Base-by-base conservation (phyloP, 1,140 invertebrate species). In the Solenopsis invicta region DNA sequence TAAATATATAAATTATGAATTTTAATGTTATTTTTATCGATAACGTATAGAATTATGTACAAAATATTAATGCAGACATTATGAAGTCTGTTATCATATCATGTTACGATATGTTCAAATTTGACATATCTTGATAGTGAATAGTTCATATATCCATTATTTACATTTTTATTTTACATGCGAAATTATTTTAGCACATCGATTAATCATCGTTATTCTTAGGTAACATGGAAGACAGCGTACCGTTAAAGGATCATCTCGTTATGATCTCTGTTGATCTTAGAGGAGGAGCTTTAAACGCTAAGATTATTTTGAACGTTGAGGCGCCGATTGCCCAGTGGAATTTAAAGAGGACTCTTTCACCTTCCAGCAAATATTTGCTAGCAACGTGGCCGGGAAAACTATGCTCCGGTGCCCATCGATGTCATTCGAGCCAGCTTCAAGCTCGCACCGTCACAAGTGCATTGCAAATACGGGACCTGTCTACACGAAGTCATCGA, bases 301-400 rank as follows among this genome's bases (percentile, higher is more conserved):
- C 13, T 13, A 50, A 75, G 41, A 29, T 87, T 90, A 89, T 89
- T 89, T 74, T 69, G 67, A 54, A 87, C 59, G 12, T n/a, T 62
- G 48, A 72, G 77, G 89, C 86, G 86, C 76, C 75, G 86, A 88
- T 87, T 72, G 72, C 71, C n/a, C 54, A 24, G 54, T 86, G 84
- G 87, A 90, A 88, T 90, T 86, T 87, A 75, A 88, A 90, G 77
- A 88, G 89, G 82, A 78, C 82, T 82, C 78, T 67, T 77, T 59
- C 76, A 85, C 76, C 76, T 90, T 88, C 82, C 72, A 52, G 82
- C 86, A 91, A 91, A 91, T 91, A 90, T 91, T 91, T 90, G 77
- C 87, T 61, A 67, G 89, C 76, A 88, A 85, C 74, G 77, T 84
- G 81, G 52, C 62, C 82, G 89, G 87, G 66, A 91, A 91, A 91